Evolutionary conservation across 2,113 vertebrate species (phyloP).

Genomic region (Mastomys coucha): DNA sequence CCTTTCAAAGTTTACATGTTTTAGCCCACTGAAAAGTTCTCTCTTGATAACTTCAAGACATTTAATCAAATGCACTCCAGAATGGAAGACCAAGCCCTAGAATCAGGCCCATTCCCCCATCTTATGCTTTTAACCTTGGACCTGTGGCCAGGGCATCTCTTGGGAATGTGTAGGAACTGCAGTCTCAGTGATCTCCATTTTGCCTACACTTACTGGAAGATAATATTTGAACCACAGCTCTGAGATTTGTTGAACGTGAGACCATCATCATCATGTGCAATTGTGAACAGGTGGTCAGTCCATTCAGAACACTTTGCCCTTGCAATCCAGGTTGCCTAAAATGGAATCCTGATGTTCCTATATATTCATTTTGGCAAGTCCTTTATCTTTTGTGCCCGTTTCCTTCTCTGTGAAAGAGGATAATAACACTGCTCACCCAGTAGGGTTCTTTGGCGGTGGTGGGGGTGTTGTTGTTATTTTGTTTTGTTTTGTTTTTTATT

Average conservation of each 20-base stretch:
- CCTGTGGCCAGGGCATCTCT: neutral
- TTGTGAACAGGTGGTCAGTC: neutral
- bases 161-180: too few relatives aligned
- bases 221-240: neutral
- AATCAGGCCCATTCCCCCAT: too few relatives aligned
- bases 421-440: neutral
- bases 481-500: neutral
- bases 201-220: neutral
- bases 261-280: neutral
- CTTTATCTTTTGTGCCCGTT: neutral
- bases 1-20: neutral
- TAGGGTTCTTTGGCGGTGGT: too few relatives aligned
- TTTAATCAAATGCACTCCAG: neutral
- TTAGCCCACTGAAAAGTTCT: neutral
- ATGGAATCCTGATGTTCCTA: neutral
- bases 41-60: neutral
- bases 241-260: neutral
- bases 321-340: neutral
- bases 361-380: neutral
- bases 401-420: neutral
- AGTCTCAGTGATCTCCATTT: neutral
- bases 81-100: neutral
- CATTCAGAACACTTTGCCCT: neutral
- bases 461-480: too few relatives aligned
- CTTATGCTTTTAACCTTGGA: neutral